Base-by-base conservation (phyloP, 2,888 invertebrate genomes). In the Cosmia trapezina region DNA sequence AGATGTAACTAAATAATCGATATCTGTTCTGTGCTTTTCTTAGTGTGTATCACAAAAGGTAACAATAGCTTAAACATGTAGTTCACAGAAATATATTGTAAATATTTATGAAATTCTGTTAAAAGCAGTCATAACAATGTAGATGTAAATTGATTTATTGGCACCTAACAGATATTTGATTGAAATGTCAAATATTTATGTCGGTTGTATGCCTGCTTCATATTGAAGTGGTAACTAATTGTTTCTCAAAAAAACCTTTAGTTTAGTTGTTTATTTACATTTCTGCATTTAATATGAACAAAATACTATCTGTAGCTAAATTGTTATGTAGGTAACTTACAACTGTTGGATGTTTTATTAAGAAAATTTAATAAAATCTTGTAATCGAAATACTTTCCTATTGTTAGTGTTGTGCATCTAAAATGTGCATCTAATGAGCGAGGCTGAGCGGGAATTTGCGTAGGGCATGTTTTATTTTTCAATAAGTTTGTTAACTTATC, bases 1-100 rank as follows among this genome's bases (percentile, higher is more conserved):
- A 47, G 59, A 61, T 47, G 22, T 63, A 54, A 37, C 61, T 71
- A 53, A 70, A 70, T 28, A 57, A 65, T 70, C 62, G 19, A 53
- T 69, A 60, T 67, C 53, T 64, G 37, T 76, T 80, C 51, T 69
- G 68, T 62, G 54, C 43, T 63, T 57, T 61, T 68, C 53, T 14
- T 61, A 53, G 45, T 47, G 60, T 51, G 33, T 73, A 51, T 66
- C 72, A 78, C 51, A 70, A 69, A 76, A 60, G 41, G 70, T 70
- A 70, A 73, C 59, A 77, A 71, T 76, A 78, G 70, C 70, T 54
- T 63, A 78, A 69, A 80, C 64, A 68, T 70, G 57, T 64, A 83
- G 83, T 86, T 87, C 81, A 81, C 84, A 61, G 84, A 87, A 86
- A 85, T 86, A 86, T 87, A 85, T 81, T 78, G 81, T 81, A 81